phyloP scores from a whole-genome alignment of 2,888 invertebrate genomes.

The Caradrina kadenii region DNA sequence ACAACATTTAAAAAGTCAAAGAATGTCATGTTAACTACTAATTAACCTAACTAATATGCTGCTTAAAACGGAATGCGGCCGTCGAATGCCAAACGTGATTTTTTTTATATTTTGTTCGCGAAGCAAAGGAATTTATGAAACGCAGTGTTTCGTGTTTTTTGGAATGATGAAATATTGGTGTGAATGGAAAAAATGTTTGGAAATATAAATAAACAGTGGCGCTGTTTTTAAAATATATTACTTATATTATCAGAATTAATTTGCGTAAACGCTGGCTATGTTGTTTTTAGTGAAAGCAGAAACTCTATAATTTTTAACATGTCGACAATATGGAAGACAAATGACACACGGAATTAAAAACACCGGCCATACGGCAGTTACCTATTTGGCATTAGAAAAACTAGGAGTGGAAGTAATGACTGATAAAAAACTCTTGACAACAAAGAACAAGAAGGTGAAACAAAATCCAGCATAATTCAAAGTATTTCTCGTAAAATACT shows the following conservation, averaged over 20 bases:
- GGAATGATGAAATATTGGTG: constrained; percentile 43
- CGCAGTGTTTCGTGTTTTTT: constrained; percentile 45
- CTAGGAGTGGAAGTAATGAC: not conserved
- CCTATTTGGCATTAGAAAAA: not conserved
- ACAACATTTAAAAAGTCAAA: constrained; percentile 65
- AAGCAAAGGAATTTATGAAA: constrained; percentile 44
- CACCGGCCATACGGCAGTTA: not conserved
- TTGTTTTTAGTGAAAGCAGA: constrained; percentile 27
- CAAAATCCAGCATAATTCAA: not conserved
- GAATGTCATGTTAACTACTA: constrained; percentile 79
- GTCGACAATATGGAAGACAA: constrained; percentile 13
- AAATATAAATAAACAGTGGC: constrained; percentile 33
- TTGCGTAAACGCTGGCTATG: constrained; percentile 34
- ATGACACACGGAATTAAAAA: not conserved
- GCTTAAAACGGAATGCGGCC: constrained; percentile 74
- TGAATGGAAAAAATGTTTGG: constrained; percentile 11
- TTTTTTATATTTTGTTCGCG: constrained; percentile 65
- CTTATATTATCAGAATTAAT: constrained; percentile 21
- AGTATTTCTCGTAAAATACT: not conserved
- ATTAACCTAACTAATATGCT: constrained; percentile 83
- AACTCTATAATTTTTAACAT: constrained; percentile 28
- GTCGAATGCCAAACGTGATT: constrained; percentile 71
- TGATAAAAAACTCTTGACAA: not conserved
- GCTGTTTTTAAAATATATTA: constrained; percentile 25
- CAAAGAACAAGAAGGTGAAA: not conserved